Evolutionary conservation across 2,888 invertebrate species (phyloP).

Genomic region (Drosophila fungiperda): DNA sequence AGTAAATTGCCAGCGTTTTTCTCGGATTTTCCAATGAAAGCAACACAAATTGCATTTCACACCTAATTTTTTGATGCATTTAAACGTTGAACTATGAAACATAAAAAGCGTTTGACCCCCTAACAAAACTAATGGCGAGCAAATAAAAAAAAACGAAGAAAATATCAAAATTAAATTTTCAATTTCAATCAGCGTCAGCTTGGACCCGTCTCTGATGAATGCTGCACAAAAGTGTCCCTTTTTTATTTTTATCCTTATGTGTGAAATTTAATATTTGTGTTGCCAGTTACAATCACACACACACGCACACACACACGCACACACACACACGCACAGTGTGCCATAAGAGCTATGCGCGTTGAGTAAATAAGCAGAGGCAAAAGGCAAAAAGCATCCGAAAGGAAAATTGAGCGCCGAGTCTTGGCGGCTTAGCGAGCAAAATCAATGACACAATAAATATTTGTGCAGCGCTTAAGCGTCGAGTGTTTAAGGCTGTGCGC

Average conservation of each 20-base stretch:
- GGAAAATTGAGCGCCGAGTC: constrained; percentile 60
- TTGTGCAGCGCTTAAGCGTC: constrained; percentile 74
- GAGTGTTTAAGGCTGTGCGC: constrained; percentile 69
- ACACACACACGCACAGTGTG: constrained; percentile 8
- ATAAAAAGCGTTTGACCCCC: not conserved
- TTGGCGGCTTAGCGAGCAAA: constrained; percentile 77
- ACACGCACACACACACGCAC: constrained; percentile 4
- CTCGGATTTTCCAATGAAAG: not conserved
- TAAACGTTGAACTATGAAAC: not conserved
- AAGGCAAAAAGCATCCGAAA: constrained; percentile 23
- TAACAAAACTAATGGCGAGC: not conserved
- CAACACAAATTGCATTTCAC: not conserved
- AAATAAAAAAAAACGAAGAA: not conserved
- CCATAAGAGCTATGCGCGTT: constrained; percentile 43
- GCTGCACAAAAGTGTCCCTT: constrained; percentile 35
- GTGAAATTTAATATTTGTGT: constrained; percentile 75
- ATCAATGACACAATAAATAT: constrained; percentile 82
- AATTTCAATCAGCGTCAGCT: constrained; percentile 54
- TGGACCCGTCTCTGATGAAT: constrained; percentile 42
- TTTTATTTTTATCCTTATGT: constrained; percentile 41
- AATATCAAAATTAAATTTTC: constrained; percentile 38
- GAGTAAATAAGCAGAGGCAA: constrained; percentile 49
- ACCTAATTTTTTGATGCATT: not conserved
- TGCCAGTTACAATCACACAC: constrained; percentile 42
- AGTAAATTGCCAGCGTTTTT: not conserved